phyloP scores from a whole-genome alignment of 2,113 vertebrate species.

The Pelecanoides urinatrix region DNA sequence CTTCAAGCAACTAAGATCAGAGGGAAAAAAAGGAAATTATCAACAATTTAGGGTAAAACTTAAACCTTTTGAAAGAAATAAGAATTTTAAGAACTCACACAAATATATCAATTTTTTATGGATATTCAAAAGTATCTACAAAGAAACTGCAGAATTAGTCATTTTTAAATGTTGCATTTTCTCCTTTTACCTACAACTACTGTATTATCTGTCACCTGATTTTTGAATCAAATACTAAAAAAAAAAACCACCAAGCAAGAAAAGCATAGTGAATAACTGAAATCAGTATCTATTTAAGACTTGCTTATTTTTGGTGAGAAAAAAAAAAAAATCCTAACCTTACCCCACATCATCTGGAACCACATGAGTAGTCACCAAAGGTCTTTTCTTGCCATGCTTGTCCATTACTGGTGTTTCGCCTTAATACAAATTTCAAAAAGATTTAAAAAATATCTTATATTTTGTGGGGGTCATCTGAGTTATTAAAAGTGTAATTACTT shows the following conservation, averaged over 20 bases:
- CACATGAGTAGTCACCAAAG: constrained; percentile 14
- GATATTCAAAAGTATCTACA: not conserved
- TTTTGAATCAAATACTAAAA: not conserved
- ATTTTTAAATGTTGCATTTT: not conserved
- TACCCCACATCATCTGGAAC: constrained; percentile 75
- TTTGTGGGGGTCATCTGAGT: not conserved
- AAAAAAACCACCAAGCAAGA: not conserved
- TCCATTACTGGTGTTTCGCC: constrained; percentile 61
- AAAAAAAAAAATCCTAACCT: not conserved
- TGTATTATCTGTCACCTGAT: not conserved
- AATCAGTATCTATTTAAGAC: not conserved
- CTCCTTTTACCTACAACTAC: not conserved
- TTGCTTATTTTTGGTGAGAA: not conserved
- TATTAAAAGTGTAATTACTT: not conserved
- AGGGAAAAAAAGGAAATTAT: not conserved
- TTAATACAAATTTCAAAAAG: constrained; percentile 37
- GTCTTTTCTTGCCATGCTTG: constrained; percentile 76
- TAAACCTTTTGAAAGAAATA: not conserved
- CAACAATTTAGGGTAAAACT: not conserved
- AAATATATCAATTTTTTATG: not conserved
- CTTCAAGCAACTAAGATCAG: not conserved
- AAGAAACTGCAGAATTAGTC: not conserved
- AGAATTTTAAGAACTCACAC: not conserved
- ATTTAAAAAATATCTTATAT: not conserved
- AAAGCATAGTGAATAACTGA: not conserved